These are phyloP conservation scores for Metacarcinus magister DNA, from an alignment of 2,888 invertebrate genomes.

Conservation along the genomic window DNA sequence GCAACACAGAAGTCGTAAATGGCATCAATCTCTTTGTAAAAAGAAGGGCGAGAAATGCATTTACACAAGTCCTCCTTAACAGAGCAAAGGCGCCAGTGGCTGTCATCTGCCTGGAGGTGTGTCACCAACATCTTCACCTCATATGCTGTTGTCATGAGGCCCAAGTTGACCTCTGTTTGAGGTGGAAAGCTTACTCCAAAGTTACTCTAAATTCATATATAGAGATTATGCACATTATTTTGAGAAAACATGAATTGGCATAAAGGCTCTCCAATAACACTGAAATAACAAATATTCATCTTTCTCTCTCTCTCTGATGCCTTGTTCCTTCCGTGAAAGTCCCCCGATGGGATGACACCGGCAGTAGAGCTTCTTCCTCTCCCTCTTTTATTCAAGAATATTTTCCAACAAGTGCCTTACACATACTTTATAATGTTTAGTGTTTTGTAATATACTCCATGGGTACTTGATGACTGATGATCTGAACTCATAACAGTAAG, in stretches of 20 bases:
- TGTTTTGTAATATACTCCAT: constrained; percentile 75
- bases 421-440: not conserved
- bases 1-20: not conserved
- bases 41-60: constrained; percentile 4
- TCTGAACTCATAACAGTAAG: not conserved
- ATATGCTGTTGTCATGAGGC: constrained; percentile 67
- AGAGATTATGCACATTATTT: not conserved
- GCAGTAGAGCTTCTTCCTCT: not conserved
- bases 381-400: not conserved
- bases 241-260: not conserved
- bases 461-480: constrained; percentile 47
- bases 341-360: too few relatives aligned
- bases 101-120: constrained; percentile 70
- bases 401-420: constrained; percentile 56
- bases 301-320: not conserved
- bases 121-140: constrained; percentile 68
- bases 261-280: not conserved
- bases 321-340: too few relatives aligned
- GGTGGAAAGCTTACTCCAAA: not conserved
- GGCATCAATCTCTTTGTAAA: not conserved
- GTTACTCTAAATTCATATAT: not conserved
- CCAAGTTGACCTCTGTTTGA: constrained; percentile 46
- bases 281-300: not conserved
- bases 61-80: constrained; percentile 61
- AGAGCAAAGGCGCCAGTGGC: constrained; percentile 64